Evolutionary conservation across 2,113 vertebrate genomes (phyloP).

Genomic region (Prunella fulvescens): DNA sequence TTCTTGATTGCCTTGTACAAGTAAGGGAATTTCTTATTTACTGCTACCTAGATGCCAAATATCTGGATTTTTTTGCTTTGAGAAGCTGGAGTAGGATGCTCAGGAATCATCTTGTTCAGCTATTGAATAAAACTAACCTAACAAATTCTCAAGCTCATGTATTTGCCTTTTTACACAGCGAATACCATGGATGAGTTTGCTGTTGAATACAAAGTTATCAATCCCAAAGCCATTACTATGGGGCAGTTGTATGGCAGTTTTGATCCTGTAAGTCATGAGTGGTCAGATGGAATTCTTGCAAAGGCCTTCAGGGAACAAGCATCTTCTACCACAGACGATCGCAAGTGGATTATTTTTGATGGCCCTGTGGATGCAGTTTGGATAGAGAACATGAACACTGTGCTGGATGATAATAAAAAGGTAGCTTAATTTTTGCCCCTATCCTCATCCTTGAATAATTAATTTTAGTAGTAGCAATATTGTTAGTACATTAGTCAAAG

Average conservation of each 20-base stretch:
- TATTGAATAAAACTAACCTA: not conserved
- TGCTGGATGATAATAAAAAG: slow-evolving; percentile 95
- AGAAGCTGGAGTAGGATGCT: not conserved
- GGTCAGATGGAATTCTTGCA: slow-evolving; percentile 89
- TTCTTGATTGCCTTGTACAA: not conserved
- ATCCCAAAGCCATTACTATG: slow-evolving; percentile 92
- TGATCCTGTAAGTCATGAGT: slow-evolving; percentile 88
- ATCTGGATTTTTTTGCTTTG: not conserved
- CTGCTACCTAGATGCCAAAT: not conserved
- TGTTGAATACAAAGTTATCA: slow-evolving; percentile 84
- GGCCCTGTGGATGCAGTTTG: slow-evolving; percentile 95
- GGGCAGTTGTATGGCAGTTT: slow-evolving; percentile 90
- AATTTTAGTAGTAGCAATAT: not conserved
- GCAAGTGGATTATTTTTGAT: slow-evolving; percentile 95
- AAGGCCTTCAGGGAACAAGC: slow-evolving; percentile 86
- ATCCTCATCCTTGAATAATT: not conserved
- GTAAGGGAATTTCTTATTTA: not conserved
- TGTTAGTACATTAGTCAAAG: not conserved
- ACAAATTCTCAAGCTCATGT: not conserved
- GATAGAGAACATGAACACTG: slow-evolving; percentile 98
- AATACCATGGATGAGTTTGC: slow-evolving; percentile 84
- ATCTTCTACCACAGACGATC: slow-evolving; percentile 72
- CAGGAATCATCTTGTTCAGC: not conserved
- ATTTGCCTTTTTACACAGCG: slow-evolving; percentile 56
- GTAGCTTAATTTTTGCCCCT: slow-evolving; percentile 47